These are phyloP conservation scores for Gallinago stenura DNA, from an alignment of 2,797 vertebrate genomes.

Conservation along the genomic window DNA sequence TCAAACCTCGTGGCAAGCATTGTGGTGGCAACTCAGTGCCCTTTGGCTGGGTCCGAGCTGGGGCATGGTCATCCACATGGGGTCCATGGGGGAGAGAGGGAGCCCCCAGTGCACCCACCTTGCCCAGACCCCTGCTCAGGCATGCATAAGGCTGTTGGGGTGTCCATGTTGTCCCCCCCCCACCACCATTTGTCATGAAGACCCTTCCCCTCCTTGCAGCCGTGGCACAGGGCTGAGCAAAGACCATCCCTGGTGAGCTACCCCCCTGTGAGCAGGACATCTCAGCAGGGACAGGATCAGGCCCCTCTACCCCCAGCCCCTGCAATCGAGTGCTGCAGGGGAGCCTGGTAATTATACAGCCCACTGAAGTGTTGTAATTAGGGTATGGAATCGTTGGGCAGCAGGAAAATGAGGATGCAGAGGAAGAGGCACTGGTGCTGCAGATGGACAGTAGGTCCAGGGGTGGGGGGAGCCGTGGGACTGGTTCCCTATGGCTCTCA, in stretches of 20 bases:
- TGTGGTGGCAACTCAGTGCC: rapidly evolving
- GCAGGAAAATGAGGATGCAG: neutral
- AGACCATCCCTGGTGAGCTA: neutral
- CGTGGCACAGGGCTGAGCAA: rapidly evolving
- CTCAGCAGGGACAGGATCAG: neutral
- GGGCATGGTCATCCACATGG: neutral
- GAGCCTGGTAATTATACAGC: neutral
- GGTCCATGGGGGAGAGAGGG: neutral
- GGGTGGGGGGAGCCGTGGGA: rapidly evolving
- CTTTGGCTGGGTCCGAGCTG: neutral
- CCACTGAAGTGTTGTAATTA: neutral
- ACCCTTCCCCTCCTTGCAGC: neutral
- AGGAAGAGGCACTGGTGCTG: neutral
- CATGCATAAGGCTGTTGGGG: neutral
- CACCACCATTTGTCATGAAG: neutral
- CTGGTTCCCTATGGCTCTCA: neutral
- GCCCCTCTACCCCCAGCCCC: neutral
- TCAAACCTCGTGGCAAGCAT: rapidly evolving
- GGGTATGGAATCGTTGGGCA: rapidly evolving
- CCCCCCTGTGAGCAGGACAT: neutral
- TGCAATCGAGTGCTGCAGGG: rapidly evolving
- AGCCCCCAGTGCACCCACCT: too few species aligned
- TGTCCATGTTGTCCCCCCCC: neutral
- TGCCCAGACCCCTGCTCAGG: neutral
- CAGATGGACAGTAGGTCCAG: too few species aligned